phyloP scores from a whole-genome alignment of 2,888 invertebrate species.

The Drosophila longiperda region DNA sequence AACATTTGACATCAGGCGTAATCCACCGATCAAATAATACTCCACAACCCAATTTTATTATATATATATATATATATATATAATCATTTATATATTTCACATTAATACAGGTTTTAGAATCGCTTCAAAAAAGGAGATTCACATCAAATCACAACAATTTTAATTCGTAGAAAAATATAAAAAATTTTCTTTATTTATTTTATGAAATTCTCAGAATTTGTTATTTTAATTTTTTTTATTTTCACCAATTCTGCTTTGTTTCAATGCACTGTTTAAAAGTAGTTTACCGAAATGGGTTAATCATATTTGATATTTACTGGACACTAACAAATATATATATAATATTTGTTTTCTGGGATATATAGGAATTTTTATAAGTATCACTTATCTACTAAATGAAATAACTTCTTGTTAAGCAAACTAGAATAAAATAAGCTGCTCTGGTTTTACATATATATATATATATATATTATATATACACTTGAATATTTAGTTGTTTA shows the following conservation, averaged over 20 bases:
- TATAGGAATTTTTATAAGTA: background rate
- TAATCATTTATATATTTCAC: background rate
- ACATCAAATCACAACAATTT: background rate
- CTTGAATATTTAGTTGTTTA: background rate
- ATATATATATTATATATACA: background rate
- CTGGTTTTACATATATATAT: background rate
- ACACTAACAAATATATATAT: background rate
- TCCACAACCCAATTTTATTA: constrained; percentile 22
- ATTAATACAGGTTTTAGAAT: background rate
- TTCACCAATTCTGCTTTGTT: background rate
- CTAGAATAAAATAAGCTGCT: background rate
- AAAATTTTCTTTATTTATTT: background rate
- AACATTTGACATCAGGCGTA: background rate
- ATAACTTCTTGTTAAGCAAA: background rate
- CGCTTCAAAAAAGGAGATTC: background rate
- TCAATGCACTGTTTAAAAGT: background rate
- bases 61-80: background rate
- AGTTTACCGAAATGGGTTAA: background rate
- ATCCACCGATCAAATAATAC: constrained; percentile 12
- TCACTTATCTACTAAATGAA: background rate
- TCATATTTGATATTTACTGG: background rate
- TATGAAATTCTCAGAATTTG: background rate
- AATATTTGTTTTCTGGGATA: background rate
- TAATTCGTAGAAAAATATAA: background rate
- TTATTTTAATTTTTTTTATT: too few species aligned